phyloP scores from a whole-genome alignment of 1,140 invertebrate genomes.

The Lordiphosa clarofinis region DNA sequence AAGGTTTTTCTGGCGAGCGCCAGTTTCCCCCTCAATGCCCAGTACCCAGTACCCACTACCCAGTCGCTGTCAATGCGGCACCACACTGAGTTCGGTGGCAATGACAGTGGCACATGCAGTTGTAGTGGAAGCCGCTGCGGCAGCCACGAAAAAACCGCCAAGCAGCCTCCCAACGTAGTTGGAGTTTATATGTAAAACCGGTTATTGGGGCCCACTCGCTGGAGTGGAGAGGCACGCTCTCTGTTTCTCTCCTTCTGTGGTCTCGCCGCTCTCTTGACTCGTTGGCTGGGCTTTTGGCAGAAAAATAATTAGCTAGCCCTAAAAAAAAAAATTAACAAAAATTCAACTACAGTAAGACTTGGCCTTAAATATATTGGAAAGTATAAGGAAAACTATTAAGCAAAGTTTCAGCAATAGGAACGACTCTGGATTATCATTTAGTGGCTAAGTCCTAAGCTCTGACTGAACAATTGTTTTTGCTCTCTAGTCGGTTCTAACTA shows the following conservation, averaged over 20 bases:
- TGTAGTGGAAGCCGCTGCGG: conserved; percentile 74
- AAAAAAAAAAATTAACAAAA: conserved; percentile 21
- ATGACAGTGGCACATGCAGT: conserved; percentile 80
- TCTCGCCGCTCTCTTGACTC: conserved; percentile 53
- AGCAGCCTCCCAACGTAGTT: conserved; percentile 59
- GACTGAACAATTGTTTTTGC: no score
- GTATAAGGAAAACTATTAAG: conserved; percentile 5
- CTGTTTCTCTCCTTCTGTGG: conserved; percentile 18
- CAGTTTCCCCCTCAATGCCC: conserved; percentile 16
- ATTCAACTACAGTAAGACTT: neutral
- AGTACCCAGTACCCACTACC: conserved; percentile 5
- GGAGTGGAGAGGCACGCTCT: conserved; percentile 19
- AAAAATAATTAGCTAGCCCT: conserved; percentile 69
- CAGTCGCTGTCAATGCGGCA: conserved; percentile 48
- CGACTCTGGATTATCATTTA: no score
- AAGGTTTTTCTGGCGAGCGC: conserved; percentile 48
- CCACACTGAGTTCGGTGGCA: conserved; percentile 80
- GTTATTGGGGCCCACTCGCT: conserved; percentile 15
- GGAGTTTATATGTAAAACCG: conserved; percentile 21
- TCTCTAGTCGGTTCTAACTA: no score
- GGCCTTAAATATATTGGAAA: neutral
- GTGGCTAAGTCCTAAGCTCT: no score
- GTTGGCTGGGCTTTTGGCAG: conserved; percentile 51
- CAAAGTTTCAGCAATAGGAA: no score
- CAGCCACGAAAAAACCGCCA: conserved; percentile 61